Base-by-base conservation (phyloP, 1,140 invertebrate genomes). In the Polyergus mexicanus region DNA sequence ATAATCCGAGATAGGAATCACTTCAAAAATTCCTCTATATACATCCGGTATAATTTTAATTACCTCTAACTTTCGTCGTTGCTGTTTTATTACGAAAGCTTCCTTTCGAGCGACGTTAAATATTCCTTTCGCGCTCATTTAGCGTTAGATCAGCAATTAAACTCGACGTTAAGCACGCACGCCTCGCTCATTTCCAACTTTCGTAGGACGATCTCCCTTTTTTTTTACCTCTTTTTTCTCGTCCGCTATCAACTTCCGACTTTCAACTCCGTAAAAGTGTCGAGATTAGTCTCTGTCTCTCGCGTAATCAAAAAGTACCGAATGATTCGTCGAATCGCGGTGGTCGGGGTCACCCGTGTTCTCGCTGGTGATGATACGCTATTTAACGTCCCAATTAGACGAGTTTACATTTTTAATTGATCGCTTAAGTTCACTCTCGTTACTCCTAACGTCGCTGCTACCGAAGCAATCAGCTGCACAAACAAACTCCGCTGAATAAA, bases 361-460 rank as follows among this genome's bases (percentile, higher is more conserved):
- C 71, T 54, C 54, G 3, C 56, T 19, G 32, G 38, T 68, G 68
- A 87, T 74, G 76, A 89, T 88, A 89, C 72, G 54, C 71, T 77
- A 76, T 87, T 89, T 90, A 90, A 89, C 66, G 58, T 81, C 69
- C 41, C 88, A 90, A 87, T 89, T 90, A 89, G 85, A 10, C 51
- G 80, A 81, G 89, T 90, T 90, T 90, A 89, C 89, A 90, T 90
- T 90, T 90, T 90, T 90, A 90, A 90, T 90, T 90, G 85, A 85
- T 90, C 80, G 80, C 63, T 90, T 84, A 90, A 90, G 77, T 80
- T 69, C 77, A 72, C 66, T 83, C 56, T 86, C 85, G 83, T 90
- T 80, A 38, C 74, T 63, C 69, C 16, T n/a, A 62, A 38, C 66
- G 38, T 62, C 35, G 68, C 25, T 35, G n/a, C 58, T 65, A 54